Evolutionary conservation across 2,113 vertebrate genomes (phyloP), one percentile per base, ranked within the genome.

Genomic region (Clinocottus analis): DNA sequence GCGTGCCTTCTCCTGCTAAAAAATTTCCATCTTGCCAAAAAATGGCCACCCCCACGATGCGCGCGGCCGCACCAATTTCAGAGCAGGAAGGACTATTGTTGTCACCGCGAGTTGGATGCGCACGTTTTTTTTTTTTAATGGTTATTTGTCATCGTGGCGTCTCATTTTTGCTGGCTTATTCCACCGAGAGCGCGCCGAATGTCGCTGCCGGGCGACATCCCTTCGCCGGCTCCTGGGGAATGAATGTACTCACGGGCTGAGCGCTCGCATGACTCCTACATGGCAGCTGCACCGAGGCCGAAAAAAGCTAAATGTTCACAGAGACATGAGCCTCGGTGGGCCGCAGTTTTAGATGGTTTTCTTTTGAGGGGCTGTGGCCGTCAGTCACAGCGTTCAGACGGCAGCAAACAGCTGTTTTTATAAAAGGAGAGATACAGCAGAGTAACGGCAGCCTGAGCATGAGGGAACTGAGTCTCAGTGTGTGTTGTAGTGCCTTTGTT

Each of bases 91-190:
- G 43, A 56, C 60, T 35, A 27, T 56, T 64, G 69, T 89, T 66
- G 41, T 70, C 64, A 82, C 67, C 82, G 83, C 43, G 25, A 81
- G 67, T 80, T 56, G 17, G 67, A 79, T 60, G 63, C 77, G 78
- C 77, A 73, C 77, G 73, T 83, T 41, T 73, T 66, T 85, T 83
- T 72, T 41, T 73, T 66, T 85, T 83, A 71, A 59, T 55, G 70
- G 86, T 83, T 87, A 90, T 91, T 90, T 84, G 91, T 93, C 89
- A 91, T 78, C 19, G 80, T 86, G 86, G 77, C 89, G 79, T 89
- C 72, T 92, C 83, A 82, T 87, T 89, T 90, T 83, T 80, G 65
- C 35, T 0, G 14, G 29, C 67, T 69, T 82, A 73, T 84, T 84
- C 87, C 87, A 60, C 62, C 12, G 76, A 75, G 88, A 64, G 69